Evolutionary conservation across 2,888 invertebrate genomes (phyloP).

Genomic region (Macrophya alboannulata): DNA sequence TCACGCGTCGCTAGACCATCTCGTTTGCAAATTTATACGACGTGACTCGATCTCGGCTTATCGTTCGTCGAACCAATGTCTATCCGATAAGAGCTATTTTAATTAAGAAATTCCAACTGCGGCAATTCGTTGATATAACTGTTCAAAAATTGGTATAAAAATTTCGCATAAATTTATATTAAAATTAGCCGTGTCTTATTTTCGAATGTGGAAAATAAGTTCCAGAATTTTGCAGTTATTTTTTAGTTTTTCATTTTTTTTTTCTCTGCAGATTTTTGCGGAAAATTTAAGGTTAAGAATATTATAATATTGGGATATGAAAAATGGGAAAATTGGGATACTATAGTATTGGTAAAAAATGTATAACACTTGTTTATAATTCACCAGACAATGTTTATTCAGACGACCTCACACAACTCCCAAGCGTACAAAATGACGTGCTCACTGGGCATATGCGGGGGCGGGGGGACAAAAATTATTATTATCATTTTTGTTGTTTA

Average conservation of each 20-base stretch:
- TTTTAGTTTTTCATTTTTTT: not conserved
- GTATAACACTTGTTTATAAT: slow-evolving; percentile 80
- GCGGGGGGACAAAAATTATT: slow-evolving; percentile 71
- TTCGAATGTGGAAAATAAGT: not conserved
- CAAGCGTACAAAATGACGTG: slow-evolving; percentile 89
- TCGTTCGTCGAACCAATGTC: slow-evolving; percentile 41
- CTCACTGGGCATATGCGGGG: slow-evolving; percentile 82
- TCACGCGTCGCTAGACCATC: slow-evolving; percentile 6
- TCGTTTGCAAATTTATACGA: slow-evolving; percentile 31
- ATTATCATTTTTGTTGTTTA: not conserved
- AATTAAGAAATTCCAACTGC: not conserved
- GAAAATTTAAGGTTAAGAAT: not conserved
- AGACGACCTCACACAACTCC: slow-evolving; percentile 90
- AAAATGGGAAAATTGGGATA: not conserved
- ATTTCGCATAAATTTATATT: not conserved
- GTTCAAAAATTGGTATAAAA: not conserved
- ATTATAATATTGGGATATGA: not conserved
- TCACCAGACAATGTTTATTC: slow-evolving; percentile 86
- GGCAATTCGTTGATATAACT: not conserved
- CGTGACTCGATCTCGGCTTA: slow-evolving; percentile 1
- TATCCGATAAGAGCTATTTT: not conserved
- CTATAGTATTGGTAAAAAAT: not conserved
- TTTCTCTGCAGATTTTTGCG: not conserved
- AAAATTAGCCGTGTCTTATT: not conserved
- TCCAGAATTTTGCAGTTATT: not conserved